Evolutionary conservation across 2,888 invertebrate genomes (phyloP), one percentile per base, ranked within the genome.

Genomic region (Periphyllus acericola): DNA sequence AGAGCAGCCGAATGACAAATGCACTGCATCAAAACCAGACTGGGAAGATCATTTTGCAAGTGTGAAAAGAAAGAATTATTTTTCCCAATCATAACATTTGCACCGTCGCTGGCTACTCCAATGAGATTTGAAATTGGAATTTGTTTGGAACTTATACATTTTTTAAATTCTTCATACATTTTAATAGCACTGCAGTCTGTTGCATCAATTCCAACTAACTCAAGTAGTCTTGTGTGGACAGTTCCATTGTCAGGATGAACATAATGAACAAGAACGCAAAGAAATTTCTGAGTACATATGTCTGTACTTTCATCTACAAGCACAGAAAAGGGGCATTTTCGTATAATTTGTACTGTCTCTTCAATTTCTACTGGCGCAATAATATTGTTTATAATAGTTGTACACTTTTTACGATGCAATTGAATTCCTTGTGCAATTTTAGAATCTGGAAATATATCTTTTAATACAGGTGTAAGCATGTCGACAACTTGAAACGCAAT

Each of bases 401-500:
- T 89, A 6, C 88, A 76, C 68, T 89, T 89, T 52, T 89, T 89
- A 25, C 89, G 66, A 78, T 86, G 72, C 0, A 89, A 14, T n/a
- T 88, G 21, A 25, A 90, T 9, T 36, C 86, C 29, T 66, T 82
- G 46, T 11, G 89, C 89, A 17, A 89, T 83, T 89, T 89, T 71
- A 5, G 89, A 89, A 89, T 89, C 89, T 17, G 78, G 46, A 81
- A 90, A 89, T 66, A 90, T 83, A 46, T 74, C 76, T 66, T 85
- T 9, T 5, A 85, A 76, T 3, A 68, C 21, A 46, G 78, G 78
- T 4, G 66, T 60, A 2, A 85, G 29, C 11, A 9, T 34, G n/a
- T 85, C 85, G 3, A 78, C 46, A 36, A 29, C 40, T 36, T 78
- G 55, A 36, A 76, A 85, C 3, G 78, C 36, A 68, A 85, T n/a